Evolutionary conservation across 2,888 invertebrate genomes (phyloP).

Genomic region (Sinopyrophorus schimmeli): DNA sequence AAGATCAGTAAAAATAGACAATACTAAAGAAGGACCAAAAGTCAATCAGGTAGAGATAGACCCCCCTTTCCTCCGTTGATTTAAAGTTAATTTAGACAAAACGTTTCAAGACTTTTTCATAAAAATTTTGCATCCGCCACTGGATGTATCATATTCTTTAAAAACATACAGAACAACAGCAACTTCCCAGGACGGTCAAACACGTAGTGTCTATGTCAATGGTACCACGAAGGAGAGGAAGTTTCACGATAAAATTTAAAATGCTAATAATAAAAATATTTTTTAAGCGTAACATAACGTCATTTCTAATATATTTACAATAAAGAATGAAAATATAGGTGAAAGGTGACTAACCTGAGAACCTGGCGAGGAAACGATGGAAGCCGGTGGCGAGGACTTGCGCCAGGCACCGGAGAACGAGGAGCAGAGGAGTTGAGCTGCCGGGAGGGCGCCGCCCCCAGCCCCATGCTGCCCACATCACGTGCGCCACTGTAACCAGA

Average conservation of each 20-base stretch:
- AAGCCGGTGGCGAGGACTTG: constrained; percentile 56
- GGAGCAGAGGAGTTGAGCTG: constrained; percentile 49
- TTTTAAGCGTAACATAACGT: constrained; percentile 1
- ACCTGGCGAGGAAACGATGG: constrained; percentile 62
- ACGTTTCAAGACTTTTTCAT: no score
- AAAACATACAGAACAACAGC: no score
- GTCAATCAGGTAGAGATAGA: no score
- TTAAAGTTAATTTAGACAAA: no score
- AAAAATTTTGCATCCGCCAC: no score
- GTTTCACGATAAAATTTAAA: constrained; percentile 5
- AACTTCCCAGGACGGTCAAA: no score
- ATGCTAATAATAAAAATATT: constrained; percentile 5
- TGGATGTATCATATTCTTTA: no score
- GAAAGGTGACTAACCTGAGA: constrained; percentile 60
- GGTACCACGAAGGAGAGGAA: not conserved
- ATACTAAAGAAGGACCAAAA: no score
- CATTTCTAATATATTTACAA: constrained; percentile 2
- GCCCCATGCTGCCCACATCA: constrained; percentile 55
- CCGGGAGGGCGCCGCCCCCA: constrained; percentile 48
- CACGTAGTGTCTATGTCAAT: no score
- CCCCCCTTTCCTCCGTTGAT: no score
- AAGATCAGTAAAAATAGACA: no score
- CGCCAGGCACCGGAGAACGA: constrained; percentile 53
- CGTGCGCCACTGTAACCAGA: constrained; percentile 58
- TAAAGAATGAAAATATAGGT: constrained; percentile 19